Evolutionary conservation across 2,113 vertebrate species (phyloP).

Genomic region (Elephantulus edwardii): DNA sequence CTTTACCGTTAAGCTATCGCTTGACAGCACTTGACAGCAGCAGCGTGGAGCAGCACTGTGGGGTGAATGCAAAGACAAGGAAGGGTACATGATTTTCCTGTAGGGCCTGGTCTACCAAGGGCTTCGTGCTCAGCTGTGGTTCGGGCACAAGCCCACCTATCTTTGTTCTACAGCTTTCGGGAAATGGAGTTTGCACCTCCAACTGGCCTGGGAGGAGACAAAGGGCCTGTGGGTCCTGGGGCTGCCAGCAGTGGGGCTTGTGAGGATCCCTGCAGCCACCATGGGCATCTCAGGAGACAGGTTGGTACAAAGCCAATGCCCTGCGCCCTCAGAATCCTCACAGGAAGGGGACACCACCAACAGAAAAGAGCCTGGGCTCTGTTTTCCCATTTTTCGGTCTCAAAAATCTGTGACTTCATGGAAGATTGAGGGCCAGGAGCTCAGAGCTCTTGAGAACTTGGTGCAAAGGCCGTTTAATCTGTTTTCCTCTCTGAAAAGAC

Average conservation of each 20-base stretch:
- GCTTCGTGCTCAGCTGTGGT: neutral
- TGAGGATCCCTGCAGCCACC: neutral
- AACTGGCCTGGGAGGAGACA: neutral
- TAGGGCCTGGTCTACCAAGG: neutral
- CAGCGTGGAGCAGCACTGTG: neutral
- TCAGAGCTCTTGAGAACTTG: neutral
- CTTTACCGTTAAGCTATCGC: no score
- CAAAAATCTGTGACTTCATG: neutral
- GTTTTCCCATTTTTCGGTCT: neutral
- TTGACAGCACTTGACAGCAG: neutral
- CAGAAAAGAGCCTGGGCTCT: neutral
- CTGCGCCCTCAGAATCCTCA: neutral
- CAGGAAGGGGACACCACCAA: neutral
- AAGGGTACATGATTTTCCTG: neutral
- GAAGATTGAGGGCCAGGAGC: neutral
- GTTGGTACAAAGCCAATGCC: neutral
- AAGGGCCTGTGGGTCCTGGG: neutral
- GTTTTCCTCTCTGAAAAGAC: neutral
- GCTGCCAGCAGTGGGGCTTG: neutral
- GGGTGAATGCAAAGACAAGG: neutral
- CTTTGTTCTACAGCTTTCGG: slow-evolving; percentile 11
- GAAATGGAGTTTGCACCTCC: neutral
- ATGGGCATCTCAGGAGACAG: neutral
- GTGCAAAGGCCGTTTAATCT: slow-evolving; percentile 1
- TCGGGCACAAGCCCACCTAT: neutral